Evolutionary conservation across 2,888 invertebrate genomes (phyloP).

Genomic region (Chaitophorus viminalis): DNA sequence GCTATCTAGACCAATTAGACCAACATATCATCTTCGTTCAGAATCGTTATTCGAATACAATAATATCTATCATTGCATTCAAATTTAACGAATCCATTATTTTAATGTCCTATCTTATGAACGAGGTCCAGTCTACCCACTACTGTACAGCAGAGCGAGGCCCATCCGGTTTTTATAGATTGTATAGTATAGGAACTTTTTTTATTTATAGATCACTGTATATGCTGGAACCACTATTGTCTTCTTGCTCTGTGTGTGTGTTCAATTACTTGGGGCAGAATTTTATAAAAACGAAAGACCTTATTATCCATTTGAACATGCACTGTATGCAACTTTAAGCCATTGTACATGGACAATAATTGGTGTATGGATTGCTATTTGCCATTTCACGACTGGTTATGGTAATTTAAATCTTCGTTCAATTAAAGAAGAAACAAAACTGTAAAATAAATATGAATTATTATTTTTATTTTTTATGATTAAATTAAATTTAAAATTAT

Average conservation of each 20-base stretch:
- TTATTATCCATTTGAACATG: slow-evolving; percentile 36
- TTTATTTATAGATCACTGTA: neutral
- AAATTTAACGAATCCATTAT: no score
- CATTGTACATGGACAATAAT: slow-evolving; percentile 16
- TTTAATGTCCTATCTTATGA: no score
- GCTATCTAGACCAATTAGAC: no score
- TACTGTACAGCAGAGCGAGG: no score
- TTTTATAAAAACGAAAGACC: slow-evolving; percentile 19
- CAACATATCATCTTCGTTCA: no score
- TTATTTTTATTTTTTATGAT: no score
- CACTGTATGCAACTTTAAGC: slow-evolving; percentile 6
- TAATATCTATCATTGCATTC: no score
- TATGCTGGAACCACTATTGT: neutral
- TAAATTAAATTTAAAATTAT: no score
- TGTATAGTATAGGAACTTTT: neutral
- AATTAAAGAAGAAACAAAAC: no score
- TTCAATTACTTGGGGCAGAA: slow-evolving; percentile 9
- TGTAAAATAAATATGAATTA: no score
- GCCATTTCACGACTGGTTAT: slow-evolving; percentile 22
- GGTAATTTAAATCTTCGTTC: neutral
- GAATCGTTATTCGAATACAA: no score
- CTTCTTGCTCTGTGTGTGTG: neutral
- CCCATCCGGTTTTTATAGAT: neutral
- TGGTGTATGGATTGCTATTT: neutral
- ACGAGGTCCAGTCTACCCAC: no score